A percentile compares a stretch with the other conserved stretches of the same genome.
Conservation (phyloP, 2,113 vertebrate species). For the Pimephales promelas region DNA sequence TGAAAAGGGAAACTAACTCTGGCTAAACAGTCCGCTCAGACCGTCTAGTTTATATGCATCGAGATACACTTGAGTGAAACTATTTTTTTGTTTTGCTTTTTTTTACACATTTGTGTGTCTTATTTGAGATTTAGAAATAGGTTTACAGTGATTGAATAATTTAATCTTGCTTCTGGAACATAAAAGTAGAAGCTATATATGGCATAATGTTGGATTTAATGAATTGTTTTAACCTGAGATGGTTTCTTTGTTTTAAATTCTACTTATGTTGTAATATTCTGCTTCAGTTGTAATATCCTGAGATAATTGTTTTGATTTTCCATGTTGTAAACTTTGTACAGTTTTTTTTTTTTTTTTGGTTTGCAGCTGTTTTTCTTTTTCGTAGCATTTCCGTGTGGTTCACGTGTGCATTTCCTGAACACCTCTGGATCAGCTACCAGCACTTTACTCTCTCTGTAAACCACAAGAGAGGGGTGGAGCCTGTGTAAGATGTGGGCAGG, state of each 20-base stretch:
- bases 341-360: conserved; percentile 4
- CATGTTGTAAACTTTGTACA: conserved; percentile 67
- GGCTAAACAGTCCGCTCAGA: not conserved
- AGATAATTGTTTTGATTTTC: conserved; percentile 55
- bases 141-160: conserved; percentile 41
- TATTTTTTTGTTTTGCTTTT: conserved; percentile 40
- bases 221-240: not conserved
- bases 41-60: conserved; percentile 41
- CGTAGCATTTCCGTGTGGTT: conserved; percentile 2
- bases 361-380: conserved; percentile 4
- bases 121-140: conserved; percentile 52
- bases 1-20: conserved; percentile 58
- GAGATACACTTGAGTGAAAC: conserved; percentile 2
- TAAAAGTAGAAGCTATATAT: not conserved
- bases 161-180: conserved; percentile 41
- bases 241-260: not conserved
- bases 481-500: not conserved
- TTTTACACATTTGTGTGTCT: conserved; percentile 60
- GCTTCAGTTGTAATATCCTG: conserved; percentile 38
- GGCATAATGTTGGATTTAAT: not conserved
- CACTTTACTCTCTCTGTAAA: conserved; percentile 29
- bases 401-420: conserved; percentile 30
- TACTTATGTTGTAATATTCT: not conserved
- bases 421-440: conserved; percentile 36
- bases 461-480: not conserved